Evolutionary conservation across 2,888 invertebrate species (phyloP), one percentile per base, ranked within the genome.

Genomic region (Aethes cnicana): DNA sequence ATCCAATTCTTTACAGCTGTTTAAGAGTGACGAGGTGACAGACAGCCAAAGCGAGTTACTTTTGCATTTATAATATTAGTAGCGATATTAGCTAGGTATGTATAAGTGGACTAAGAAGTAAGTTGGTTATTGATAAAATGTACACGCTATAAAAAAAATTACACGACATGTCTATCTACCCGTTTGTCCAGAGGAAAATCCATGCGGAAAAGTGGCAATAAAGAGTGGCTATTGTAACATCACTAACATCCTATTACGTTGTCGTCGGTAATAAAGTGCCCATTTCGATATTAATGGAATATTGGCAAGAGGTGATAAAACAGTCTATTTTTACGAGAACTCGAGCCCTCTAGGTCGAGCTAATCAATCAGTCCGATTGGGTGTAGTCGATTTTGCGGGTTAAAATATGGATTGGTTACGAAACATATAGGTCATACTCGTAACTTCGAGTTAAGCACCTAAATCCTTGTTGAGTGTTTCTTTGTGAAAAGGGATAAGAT

Each of bases 281-380:
- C 57, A 57, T 65, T 66, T 55, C 33, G 55, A 59, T 63, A 59
- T 56, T 63, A 63, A 67, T 63, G 56, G 52, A 36, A 41, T 17
- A 43, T 36, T 25, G 44, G 55, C 25, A 46, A 46, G n/a, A 26
- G 46, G 46, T 54, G 54, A 62, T 62, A 58, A 62, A 57, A 53
- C 47, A 61, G 61, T 61, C 58, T 47, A 52, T 44, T 20, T 47
- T 47, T 47, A 47, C 21, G 47, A 28, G 37, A 16, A 11, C 37
- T 46, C 35, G 46, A 35, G 46, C 18, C 21, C 26, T 25, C 18
- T 18, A 9, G 39, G 39, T 39, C 46, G 30, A 33, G 26, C 37
- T 44, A 53, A 53, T 53, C 52, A 47, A 53, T 53, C 53, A 53
- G 41, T 39, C 46, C 35, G 28, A 37, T 37, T 37, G 20, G n/a